These are phyloP conservation scores for Thalpophila matura DNA, from an alignment of 2,888 invertebrate species.

Conservation along the genomic window DNA sequence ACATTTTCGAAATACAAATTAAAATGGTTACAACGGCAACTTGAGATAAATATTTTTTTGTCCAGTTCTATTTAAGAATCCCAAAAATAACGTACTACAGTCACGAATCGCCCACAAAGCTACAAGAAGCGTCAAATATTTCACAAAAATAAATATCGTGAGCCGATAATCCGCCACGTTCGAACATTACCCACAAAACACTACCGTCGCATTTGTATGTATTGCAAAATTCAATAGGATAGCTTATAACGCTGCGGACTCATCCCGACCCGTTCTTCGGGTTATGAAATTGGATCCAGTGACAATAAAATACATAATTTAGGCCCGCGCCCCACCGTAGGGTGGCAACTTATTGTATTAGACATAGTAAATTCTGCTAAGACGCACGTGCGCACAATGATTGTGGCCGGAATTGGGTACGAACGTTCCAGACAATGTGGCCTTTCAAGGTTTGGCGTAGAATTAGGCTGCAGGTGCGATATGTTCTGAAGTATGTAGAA, in stretches of 20 bases:
- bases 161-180: conserved; percentile 62
- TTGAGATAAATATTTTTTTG: background rate
- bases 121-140: conserved; percentile 28
- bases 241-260: conserved; percentile 73
- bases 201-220: conserved; percentile 80
- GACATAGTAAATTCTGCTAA: conserved; percentile 83
- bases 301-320: conserved; percentile 87
- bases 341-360: conserved; percentile 83
- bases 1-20: background rate
- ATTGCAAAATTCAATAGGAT: conserved; percentile 83
- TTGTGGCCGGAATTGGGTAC: conserved; percentile 74
- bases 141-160: conserved; percentile 57
- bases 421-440: conserved; percentile 66
- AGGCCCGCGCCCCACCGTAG: conserved; percentile 69
- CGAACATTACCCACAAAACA: conserved; percentile 69
- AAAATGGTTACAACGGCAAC: background rate
- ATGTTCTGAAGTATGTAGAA: background rate
- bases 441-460: conserved; percentile 44
- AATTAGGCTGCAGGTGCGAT: conserved; percentile 46
- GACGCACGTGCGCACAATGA: conserved; percentile 82
- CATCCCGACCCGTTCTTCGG: conserved; percentile 78
- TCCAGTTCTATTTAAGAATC: background rate
- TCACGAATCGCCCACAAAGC: conserved; percentile 14
- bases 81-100: conserved; percentile 7
- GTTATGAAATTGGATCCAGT: conserved; percentile 84